Percentiles rank a stretch among this genome's conserved stretches.
These are phyloP conservation scores for Epizoanthus stellaris DNA, from an alignment of 92 coral and sea anemone genomes.

Conservation along the genomic window DNA sequence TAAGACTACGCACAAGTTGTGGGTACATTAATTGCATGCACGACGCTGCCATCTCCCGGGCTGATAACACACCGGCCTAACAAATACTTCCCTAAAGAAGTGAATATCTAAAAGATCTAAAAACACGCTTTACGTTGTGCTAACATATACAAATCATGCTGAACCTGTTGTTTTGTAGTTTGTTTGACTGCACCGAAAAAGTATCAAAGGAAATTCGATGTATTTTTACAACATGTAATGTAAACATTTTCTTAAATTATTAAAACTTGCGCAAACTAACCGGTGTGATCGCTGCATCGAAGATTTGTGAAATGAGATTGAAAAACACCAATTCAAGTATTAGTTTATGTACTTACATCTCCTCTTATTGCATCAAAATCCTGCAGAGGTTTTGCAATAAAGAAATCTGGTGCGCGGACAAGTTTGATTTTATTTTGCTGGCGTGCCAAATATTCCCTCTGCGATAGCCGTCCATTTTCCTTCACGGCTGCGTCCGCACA, in stretches of 20 bases:
- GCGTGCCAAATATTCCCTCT: not conserved
- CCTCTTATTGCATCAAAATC: conserved; percentile 40
- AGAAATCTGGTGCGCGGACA: conserved; percentile 27
- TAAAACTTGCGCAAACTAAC: not conserved
- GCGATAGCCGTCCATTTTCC: not conserved
- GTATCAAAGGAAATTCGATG: not conserved
- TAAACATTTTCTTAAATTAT: not conserved
- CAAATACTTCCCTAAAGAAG: not conserved
- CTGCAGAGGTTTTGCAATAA: conserved; percentile 30
- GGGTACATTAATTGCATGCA: not conserved
- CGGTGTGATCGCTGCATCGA: not conserved
- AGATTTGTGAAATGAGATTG: not conserved
- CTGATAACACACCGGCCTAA: not conserved
- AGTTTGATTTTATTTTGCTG: conserved; percentile 27
- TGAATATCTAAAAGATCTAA: not conserved
- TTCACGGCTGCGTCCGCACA: not conserved
- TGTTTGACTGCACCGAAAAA: not conserved
- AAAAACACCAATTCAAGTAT: not conserved
- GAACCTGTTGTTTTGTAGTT: not conserved
- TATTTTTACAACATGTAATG: not conserved
- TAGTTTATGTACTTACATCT: conserved; percentile 19
- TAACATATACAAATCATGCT: not conserved
- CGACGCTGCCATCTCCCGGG: not conserved
- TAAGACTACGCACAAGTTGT: not conserved
- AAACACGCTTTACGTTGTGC: not conserved